Conservation (phyloP, 2,888 invertebrate genomes). For the Acanthopleura granulata region DNA sequence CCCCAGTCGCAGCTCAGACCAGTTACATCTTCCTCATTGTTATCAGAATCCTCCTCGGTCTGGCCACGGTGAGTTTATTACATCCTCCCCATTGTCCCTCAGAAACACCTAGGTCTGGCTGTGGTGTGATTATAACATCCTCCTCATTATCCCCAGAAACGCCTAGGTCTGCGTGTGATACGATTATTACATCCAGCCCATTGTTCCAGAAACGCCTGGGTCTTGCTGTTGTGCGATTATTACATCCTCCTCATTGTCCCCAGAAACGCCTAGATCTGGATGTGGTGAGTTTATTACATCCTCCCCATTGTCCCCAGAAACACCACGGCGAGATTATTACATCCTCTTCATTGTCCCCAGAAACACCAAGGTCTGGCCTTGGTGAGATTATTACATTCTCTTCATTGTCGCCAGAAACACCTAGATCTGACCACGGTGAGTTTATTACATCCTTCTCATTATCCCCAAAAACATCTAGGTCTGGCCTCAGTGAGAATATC, state of each 20-base stretch:
- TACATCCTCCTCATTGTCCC: constrained; percentile 26
- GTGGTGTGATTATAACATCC: too few species aligned
- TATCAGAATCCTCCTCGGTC: constrained; percentile 48
- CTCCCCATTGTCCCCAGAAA: neutral
- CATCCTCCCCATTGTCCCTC: neutral
- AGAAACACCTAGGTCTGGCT: too few species aligned
- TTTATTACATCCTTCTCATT: too few species aligned
- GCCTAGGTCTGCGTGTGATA: too few species aligned
- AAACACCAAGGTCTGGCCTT: too few species aligned
- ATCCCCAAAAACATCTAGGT: constrained; percentile 50
- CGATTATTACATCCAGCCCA: constrained; percentile 40
- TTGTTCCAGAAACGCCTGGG: constrained; percentile 53
- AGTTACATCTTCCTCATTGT: constrained; percentile 49
- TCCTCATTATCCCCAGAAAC: too few species aligned
- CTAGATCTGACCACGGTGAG: too few species aligned
- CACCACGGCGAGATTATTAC: too few species aligned
- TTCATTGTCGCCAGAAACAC: too few species aligned
- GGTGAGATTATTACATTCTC: too few species aligned
- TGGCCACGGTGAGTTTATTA: constrained; percentile 49
- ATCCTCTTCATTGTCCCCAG: too few species aligned
- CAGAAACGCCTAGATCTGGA: constrained; percentile 49
- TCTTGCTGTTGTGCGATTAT: constrained; percentile 48
- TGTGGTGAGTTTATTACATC: constrained; percentile 43
- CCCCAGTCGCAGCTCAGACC: constrained; percentile 54
- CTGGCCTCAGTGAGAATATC: constrained; percentile 50